A percentile compares a stretch with the other conserved stretches of the same genome.
These are phyloP conservation scores for Diphyllodes magnificus DNA, from an alignment of 2,113 vertebrate species.

Conservation along the genomic window DNA sequence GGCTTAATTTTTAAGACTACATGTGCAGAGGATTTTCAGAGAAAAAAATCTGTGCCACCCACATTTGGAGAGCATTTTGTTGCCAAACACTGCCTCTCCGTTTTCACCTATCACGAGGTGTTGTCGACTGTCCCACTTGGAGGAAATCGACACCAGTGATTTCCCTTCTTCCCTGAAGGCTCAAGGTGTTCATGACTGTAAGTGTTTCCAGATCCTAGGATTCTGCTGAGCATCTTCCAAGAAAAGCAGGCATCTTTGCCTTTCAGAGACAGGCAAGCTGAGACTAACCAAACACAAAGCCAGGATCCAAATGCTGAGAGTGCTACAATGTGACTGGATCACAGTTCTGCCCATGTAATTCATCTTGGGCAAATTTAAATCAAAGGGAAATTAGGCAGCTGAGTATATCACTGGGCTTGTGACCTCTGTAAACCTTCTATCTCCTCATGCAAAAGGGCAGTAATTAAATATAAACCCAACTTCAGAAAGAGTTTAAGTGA, in stretches of 20 bases:
- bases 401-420: background rate
- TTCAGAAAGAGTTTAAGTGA: background rate
- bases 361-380: background rate
- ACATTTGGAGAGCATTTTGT: background rate
- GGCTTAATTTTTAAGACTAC: background rate
- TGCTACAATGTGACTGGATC: background rate
- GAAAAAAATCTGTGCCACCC: background rate
- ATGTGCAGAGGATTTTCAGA: background rate
- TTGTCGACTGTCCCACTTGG: background rate
- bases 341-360: background rate
- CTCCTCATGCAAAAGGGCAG: background rate
- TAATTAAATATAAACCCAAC: background rate
- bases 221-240: background rate
- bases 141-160: background rate
- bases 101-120: background rate
- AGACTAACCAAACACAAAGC: background rate
- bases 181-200: background rate
- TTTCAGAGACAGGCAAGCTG: background rate
- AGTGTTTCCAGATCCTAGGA: background rate
- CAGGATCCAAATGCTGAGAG: background rate
- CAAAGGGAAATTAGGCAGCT: background rate
- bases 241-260: background rate
- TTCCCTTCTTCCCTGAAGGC: background rate
- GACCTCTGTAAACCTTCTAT: background rate
- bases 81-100: background rate